phyloP scores from a whole-genome alignment of 2,888 invertebrate species.

The Metalampra italica region DNA sequence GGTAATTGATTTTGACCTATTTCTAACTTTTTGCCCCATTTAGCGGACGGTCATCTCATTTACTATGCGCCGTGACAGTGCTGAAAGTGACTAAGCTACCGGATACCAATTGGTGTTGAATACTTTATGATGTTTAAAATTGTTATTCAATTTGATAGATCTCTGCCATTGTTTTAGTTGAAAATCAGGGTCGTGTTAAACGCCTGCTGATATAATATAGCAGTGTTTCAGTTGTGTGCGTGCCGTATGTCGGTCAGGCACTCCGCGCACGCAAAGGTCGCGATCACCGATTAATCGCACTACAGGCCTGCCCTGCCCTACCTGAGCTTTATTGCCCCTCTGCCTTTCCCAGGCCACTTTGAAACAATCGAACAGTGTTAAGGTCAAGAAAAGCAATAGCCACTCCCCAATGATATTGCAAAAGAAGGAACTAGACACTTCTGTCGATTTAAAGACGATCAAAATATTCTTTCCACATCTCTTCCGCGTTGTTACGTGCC shows the following conservation, averaged over 20 bases:
- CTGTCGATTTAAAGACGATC: slow-evolving; percentile 17
- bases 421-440: neutral
- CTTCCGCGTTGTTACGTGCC: slow-evolving; percentile 31
- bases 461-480: slow-evolving; percentile 43
- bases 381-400: slow-evolving; percentile 41
- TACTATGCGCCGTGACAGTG: neutral
- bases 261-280: slow-evolving; percentile 65
- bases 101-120: neutral
- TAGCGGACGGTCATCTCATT: neutral
- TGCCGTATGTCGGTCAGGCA: slow-evolving; percentile 58
- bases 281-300: slow-evolving; percentile 60
- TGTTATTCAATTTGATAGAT: neutral
- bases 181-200: slow-evolving; percentile 1
- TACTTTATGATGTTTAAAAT: neutral
- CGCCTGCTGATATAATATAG: slow-evolving; percentile 48
- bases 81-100: neutral
- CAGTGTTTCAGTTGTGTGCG: slow-evolving; percentile 49
- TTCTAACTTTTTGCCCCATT: neutral
- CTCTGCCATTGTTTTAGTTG: neutral
- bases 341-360: slow-evolving; percentile 38
- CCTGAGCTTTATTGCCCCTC: slow-evolving; percentile 58
- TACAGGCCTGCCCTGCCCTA: slow-evolving; percentile 45
- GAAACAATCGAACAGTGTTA: slow-evolving; percentile 44
- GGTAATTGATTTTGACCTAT: neutral
- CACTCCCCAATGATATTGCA: neutral